Conservation (phyloP, 2,888 invertebrate species). For the Epiblema foenella region DNA sequence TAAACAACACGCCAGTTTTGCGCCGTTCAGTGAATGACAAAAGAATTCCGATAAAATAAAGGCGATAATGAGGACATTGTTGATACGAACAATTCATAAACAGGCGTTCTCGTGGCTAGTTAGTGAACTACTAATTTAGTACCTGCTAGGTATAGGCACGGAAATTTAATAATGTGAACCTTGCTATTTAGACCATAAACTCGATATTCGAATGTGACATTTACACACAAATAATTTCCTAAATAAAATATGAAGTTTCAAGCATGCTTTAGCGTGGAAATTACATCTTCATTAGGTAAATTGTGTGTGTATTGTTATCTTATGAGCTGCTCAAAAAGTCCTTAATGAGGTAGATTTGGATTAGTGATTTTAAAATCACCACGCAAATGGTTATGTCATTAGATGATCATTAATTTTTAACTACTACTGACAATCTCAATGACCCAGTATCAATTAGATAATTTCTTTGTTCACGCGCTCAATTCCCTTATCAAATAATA, state of each 20-base stretch:
- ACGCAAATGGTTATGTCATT: neutral
- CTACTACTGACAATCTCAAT: neutral
- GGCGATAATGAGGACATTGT: slow-evolving; percentile 18
- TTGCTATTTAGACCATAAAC: neutral
- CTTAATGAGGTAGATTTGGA: neutral
- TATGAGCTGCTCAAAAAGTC: neutral
- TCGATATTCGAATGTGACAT: neutral
- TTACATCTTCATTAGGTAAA: neutral
- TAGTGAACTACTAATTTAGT: neutral
- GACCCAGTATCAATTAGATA: neutral
- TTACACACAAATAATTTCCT: neutral
- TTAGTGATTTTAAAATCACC: slow-evolving; percentile 1
- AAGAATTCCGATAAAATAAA: slow-evolving; percentile 24
- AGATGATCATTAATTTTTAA: neutral
- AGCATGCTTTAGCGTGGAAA: neutral
- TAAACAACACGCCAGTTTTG: slow-evolving; percentile 1
- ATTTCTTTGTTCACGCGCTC: neutral
- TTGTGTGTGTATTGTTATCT: too few relatives aligned
- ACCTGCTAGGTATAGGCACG: neutral
- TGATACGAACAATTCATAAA: slow-evolving; percentile 10
- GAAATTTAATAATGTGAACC: neutral
- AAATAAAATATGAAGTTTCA: neutral
- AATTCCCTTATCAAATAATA: too few relatives aligned
- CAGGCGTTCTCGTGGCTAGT: neutral
- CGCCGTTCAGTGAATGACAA: slow-evolving; percentile 15